These are phyloP conservation scores for Paratrypauchen microcephalus DNA, from an alignment of 2,797 vertebrate species.

Conservation along the genomic window DNA sequence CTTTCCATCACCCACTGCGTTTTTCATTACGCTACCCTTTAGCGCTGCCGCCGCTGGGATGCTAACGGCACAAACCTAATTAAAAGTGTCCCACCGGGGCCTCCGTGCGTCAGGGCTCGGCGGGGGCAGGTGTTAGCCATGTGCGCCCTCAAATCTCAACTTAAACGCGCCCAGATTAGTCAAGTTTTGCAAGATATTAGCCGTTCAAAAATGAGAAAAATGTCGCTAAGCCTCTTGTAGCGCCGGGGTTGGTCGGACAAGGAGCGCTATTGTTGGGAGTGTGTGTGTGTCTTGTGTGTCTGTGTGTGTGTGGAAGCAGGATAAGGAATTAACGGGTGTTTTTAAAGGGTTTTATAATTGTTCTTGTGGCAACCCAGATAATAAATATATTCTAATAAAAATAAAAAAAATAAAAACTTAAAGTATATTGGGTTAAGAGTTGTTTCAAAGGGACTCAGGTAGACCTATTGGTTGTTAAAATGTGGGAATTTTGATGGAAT, in stretches of 20 bases:
- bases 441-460: no score
- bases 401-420: neutral
- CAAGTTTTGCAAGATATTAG: conserved; percentile 95
- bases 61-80: conserved; percentile 77
- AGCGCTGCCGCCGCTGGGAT: conserved; percentile 17
- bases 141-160: conserved; percentile 83
- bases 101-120: conserved; percentile 65
- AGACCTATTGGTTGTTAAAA: no score
- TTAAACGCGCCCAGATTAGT: conserved; percentile 96
- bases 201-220: conserved; percentile 99
- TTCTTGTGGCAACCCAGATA: neutral
- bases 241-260: conserved; percentile 81
- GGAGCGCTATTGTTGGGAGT: conserved; percentile 85
- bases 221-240: conserved; percentile 91
- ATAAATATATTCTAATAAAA: neutral
- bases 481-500: no score
- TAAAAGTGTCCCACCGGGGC: conserved; percentile 81
- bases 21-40: conserved; percentile 60
- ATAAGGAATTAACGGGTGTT: conserved; percentile 34
- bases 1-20: conserved; percentile 55
- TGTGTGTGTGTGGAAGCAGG: conserved; percentile 31
- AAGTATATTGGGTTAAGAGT: no score
- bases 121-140: conserved; percentile 73
- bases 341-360: conserved; percentile 13
- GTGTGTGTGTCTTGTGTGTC: conserved; percentile 21